Evolutionary conservation across 2,888 invertebrate species (phyloP).

Genomic region (Apotomis capreana): DNA sequence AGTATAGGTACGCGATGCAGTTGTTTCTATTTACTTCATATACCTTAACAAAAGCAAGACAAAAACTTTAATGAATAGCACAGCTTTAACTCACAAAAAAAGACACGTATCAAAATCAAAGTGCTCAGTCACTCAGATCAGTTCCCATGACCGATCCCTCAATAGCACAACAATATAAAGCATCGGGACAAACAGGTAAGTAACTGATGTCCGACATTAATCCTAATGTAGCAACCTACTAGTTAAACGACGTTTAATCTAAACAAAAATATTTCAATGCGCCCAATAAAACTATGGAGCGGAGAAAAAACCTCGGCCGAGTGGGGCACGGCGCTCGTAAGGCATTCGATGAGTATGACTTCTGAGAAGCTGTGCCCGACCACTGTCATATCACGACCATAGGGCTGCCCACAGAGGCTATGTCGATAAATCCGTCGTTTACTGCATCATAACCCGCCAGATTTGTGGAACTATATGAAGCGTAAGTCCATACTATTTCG

Average conservation of each 20-base stretch:
- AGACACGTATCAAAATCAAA: slow-evolving; percentile 32
- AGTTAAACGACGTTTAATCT: slow-evolving; percentile 80
- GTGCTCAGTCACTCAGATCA: slow-evolving; percentile 43
- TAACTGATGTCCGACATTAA: slow-evolving; percentile 81
- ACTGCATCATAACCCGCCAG: slow-evolving; percentile 8
- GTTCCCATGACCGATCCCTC: slow-evolving; percentile 62
- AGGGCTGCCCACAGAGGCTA: slow-evolving; percentile 55
- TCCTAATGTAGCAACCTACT: slow-evolving; percentile 79
- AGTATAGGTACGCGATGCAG: too few relatives aligned
- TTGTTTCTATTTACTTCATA: too few relatives aligned
- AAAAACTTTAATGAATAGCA: slow-evolving; percentile 28
- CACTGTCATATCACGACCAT: slow-evolving; percentile 80
- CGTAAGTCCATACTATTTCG: too few relatives aligned
- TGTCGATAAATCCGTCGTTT: slow-evolving; percentile 38
- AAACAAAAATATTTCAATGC: slow-evolving; percentile 82
- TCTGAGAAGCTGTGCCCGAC: slow-evolving; percentile 76
- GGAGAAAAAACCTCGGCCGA: slow-evolving; percentile 69
- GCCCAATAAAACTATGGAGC: slow-evolving; percentile 76
- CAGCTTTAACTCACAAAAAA: slow-evolving; percentile 25
- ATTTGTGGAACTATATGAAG: too few relatives aligned
- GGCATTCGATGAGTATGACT: slow-evolving; percentile 78
- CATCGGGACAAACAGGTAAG: slow-evolving; percentile 61
- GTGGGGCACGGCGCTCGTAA: slow-evolving; percentile 71
- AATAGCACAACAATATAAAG: slow-evolving; percentile 57
- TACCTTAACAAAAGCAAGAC: not conserved